These are phyloP conservation scores for Panagrolaimus sp. DNA, from an alignment of 1,140 invertebrate species.

Conservation along the genomic window DNA sequence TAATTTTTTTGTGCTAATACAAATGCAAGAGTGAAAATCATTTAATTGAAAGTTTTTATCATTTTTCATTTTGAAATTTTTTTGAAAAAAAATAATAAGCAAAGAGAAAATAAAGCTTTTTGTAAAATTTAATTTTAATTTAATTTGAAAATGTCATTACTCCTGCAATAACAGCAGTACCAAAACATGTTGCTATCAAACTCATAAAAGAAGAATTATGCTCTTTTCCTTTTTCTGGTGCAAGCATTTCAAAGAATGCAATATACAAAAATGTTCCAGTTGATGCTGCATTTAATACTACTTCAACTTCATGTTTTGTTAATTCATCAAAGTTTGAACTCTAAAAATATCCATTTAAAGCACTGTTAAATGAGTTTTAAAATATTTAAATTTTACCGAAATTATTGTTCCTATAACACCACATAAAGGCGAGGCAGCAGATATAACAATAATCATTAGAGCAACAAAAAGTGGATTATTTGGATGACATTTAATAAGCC, in stretches of 20 bases:
- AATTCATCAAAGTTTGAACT: conserved; percentile 21
- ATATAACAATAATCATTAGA: conserved; percentile 14
- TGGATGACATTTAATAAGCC: conserved; percentile 33
- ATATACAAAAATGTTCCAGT: conserved; percentile 33
- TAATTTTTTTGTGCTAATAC: too few species aligned
- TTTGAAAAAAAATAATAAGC: too few species aligned
- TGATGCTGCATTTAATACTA: conserved; percentile 22
- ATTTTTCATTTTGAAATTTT: too few species aligned
- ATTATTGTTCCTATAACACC: conserved; percentile 28
- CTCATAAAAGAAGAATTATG: conserved; percentile 18
- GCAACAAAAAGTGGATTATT: conserved; percentile 20
- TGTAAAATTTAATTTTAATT: not conserved
- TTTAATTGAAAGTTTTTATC: too few species aligned
- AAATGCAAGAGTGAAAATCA: too few species aligned
- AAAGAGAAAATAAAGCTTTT: too few species aligned
- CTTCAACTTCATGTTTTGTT: conserved; percentile 24
- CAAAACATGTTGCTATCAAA: conserved; percentile 26
- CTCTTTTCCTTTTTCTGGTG: conserved; percentile 24
- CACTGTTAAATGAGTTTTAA: not conserved
- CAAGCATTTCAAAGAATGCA: conserved; percentile 33
- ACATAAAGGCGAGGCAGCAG: conserved; percentile 30
- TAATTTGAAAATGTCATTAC: conserved; percentile 12
- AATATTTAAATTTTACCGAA: conserved; percentile 5
- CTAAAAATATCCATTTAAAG: conserved; percentile 1
- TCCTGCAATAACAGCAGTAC: conserved; percentile 30